These are phyloP conservation scores for Empidonax alnorum DNA, from an alignment of 2,113 vertebrate genomes.

Conservation along the genomic window DNA sequence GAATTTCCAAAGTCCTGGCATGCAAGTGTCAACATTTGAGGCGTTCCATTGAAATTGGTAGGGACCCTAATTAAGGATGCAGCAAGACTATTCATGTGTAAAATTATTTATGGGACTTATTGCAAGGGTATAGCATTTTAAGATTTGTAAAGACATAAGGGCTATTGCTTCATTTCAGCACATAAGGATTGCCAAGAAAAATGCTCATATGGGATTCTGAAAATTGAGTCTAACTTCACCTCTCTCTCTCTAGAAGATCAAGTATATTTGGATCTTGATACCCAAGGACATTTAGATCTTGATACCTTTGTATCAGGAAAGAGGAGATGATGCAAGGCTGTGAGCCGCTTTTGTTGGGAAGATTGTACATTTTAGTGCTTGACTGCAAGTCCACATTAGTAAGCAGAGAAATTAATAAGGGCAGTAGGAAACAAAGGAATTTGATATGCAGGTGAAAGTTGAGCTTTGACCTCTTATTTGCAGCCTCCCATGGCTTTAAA, in stretches of 20 bases:
- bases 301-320: background rate
- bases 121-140: background rate
- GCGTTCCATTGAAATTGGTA: background rate
- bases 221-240: background rate
- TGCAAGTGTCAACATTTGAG: background rate
- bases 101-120: background rate
- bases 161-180: background rate
- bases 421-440: background rate
- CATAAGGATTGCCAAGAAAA: background rate
- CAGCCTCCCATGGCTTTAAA: background rate
- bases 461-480: conserved; percentile 8
- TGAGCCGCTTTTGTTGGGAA: background rate
- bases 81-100: background rate
- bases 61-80: background rate
- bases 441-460: background rate
- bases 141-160: background rate
- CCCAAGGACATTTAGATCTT: background rate
- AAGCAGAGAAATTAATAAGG: background rate
- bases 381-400: background rate
- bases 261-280: background rate
- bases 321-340: background rate
- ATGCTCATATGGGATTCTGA: background rate
- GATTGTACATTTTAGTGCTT: background rate
- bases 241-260: background rate
- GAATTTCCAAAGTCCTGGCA: background rate